Evolutionary conservation across 2,113 vertebrate genomes (phyloP).

Genomic region (Epinephelus cyanopodus): DNA sequence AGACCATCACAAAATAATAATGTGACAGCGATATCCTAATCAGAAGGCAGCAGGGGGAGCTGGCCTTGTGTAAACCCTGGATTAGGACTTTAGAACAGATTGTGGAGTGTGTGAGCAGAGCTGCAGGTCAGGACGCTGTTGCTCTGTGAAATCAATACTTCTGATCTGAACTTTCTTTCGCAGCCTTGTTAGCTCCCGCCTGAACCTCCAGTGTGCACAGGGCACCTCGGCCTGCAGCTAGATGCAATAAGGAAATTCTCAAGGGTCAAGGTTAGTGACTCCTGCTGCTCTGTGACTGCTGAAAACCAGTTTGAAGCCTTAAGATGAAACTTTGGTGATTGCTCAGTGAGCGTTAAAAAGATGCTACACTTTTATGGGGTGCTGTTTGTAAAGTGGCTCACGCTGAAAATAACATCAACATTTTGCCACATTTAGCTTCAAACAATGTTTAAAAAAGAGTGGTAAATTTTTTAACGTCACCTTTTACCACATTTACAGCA

Average conservation of each 20-base stretch:
- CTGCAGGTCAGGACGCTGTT: background rate
- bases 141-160: constrained; percentile 34
- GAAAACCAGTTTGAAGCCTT: background rate
- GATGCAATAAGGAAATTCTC: background rate
- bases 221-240: background rate
- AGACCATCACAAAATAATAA: constrained; percentile 47
- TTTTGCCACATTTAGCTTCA: no score
- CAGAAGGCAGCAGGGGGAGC: constrained; percentile 34
- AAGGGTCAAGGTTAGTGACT: background rate
- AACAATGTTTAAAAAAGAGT: no score
- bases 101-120: background rate
- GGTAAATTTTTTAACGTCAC: no score
- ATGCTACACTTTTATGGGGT: no score
- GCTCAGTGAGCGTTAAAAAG: background rate
- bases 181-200: constrained; percentile 50
- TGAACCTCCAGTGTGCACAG: background rate
- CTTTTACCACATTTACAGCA: no score
- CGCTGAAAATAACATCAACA: no score
- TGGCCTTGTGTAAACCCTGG: constrained; percentile 25
- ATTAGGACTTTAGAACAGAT: constrained; percentile 27
- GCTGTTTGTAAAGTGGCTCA: no score
- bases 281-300: background rate
- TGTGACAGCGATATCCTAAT: constrained; percentile 52
- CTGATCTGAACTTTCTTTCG: constrained; percentile 30
- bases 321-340: background rate